These are phyloP conservation scores for Ormia ochracea DNA, from an alignment of 2,888 invertebrate species.

Conservation along the genomic window DNA sequence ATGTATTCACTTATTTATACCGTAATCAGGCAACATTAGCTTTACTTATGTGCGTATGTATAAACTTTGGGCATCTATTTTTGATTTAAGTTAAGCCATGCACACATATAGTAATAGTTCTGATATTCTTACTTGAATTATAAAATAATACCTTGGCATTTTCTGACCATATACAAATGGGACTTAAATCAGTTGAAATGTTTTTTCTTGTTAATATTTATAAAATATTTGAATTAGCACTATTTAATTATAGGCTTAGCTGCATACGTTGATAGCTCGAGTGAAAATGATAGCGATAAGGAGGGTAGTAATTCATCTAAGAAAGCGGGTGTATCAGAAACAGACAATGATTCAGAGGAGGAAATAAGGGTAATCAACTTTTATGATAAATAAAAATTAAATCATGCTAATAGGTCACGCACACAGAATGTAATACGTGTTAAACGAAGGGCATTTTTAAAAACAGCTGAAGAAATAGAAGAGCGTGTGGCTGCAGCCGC, in stretches of 20 bases:
- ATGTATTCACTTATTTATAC: neutral
- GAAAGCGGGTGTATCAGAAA: constrained; percentile 32
- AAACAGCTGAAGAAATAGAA: constrained; percentile 87
- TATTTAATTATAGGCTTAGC: constrained; percentile 84
- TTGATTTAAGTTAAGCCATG: no score
- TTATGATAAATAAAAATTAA: neutral
- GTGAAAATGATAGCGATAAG: constrained; percentile 78
- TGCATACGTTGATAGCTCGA: constrained; percentile 84
- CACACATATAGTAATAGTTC: neutral
- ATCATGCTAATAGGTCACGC: neutral
- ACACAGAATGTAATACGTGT: constrained; percentile 80
- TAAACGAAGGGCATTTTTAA: constrained; percentile 83
- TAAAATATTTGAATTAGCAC: constrained; percentile 68
- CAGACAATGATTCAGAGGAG: constrained; percentile 81
- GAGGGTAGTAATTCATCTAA: constrained; percentile 69
- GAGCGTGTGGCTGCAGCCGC: constrained; percentile 82
- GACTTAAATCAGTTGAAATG: neutral
- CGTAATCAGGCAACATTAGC: neutral
- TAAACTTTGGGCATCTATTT: neutral
- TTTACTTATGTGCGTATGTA: neutral
- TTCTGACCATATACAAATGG: neutral
- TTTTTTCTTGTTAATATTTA: neutral
- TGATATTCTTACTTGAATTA: neutral
- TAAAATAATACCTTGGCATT: neutral
- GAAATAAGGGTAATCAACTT: constrained; percentile 82